Conservation (phyloP, 2,888 invertebrate genomes). For the Hetaerina titia region DNA sequence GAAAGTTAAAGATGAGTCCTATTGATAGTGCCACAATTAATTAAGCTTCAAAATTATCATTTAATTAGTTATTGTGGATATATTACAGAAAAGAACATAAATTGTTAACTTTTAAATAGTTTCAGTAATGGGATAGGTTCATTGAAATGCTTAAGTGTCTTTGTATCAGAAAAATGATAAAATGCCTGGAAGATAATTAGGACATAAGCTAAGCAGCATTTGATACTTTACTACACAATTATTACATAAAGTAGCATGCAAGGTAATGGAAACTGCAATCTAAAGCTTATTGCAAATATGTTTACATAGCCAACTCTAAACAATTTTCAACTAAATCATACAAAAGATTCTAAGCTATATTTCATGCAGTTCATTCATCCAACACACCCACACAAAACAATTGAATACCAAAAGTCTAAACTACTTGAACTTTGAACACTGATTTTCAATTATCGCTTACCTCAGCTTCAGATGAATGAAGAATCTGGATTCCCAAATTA, state of each 20-base stretch:
- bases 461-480: not conserved
- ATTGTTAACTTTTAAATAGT: no score
- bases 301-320: not conserved
- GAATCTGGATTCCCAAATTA: not conserved
- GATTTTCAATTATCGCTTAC: not conserved
- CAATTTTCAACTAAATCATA: no score
- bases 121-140: no score
- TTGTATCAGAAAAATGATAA: not conserved
- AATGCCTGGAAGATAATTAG: not conserved
- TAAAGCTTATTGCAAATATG: not conserved
- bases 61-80: no score
- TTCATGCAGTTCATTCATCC: constrained; percentile 3
- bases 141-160: no score
- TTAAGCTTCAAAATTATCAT: no score
- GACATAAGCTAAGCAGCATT: not conserved
- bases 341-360: not conserved
- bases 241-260: not conserved
- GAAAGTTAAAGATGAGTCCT: no score
- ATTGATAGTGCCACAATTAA: no score
- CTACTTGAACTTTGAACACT: not conserved
- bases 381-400: constrained; percentile 34
- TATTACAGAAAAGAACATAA: no score
- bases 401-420: not conserved
- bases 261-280: not conserved
- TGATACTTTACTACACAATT: not conserved